Conservation (phyloP, 2,888 invertebrate genomes). For the Cinara cedri region DNA sequence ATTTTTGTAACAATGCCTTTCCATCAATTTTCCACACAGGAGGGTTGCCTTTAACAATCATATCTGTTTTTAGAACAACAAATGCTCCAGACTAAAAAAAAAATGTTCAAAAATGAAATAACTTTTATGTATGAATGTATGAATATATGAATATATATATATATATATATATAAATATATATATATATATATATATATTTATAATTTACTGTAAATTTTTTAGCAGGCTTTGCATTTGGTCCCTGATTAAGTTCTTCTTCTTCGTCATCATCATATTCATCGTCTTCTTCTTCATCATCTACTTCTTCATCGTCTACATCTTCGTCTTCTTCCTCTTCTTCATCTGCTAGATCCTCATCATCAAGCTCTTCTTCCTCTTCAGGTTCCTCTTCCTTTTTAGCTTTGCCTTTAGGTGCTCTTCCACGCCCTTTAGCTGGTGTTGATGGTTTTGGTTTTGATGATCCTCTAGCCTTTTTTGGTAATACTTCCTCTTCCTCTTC, state of each 20-base stretch:
- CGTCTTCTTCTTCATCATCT: slow-evolving; percentile 58
- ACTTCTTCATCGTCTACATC: slow-evolving; percentile 58
- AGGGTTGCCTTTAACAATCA: slow-evolving; percentile 69
- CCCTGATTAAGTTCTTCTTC: slow-evolving; percentile 58
- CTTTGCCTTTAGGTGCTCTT: slow-evolving; percentile 41
- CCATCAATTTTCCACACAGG: slow-evolving; percentile 75
- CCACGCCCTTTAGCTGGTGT: slow-evolving; percentile 26
- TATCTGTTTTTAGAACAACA: slow-evolving; percentile 71
- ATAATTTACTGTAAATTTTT: slow-evolving; percentile 59
- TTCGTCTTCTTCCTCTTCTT: slow-evolving; percentile 59
- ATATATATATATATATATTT: not conserved
- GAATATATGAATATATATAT: not conserved
- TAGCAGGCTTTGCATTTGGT: slow-evolving; percentile 58
- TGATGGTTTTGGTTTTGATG: slow-evolving; percentile 46
- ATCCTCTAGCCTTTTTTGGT: slow-evolving; percentile 46
- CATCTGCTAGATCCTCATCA: slow-evolving; percentile 58
- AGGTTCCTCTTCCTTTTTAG: slow-evolving; percentile 56
- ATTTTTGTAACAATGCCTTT: slow-evolving; percentile 72
- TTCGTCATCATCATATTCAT: slow-evolving; percentile 59
- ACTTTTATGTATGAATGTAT: too few species aligned
- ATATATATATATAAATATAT: not conserved
- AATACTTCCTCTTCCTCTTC: slow-evolving; percentile 55
- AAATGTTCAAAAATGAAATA: too few species aligned
- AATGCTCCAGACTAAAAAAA: slow-evolving; percentile 71
- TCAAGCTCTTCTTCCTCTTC: slow-evolving; percentile 58